phyloP scores from a whole-genome alignment of 2,888 invertebrate species.

The Timema cristinae region DNA sequence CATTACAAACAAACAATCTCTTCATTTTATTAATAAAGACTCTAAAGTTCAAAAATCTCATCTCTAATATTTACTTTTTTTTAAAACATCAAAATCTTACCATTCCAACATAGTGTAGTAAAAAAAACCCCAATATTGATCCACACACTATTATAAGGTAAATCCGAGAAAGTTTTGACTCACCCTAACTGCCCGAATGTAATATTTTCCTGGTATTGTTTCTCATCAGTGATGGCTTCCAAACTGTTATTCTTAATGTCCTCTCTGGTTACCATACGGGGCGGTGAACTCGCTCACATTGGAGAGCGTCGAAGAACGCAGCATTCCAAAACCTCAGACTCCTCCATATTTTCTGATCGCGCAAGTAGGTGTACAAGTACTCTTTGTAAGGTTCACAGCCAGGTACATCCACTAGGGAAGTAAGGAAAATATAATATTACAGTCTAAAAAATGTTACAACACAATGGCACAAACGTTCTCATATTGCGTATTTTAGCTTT shows the following conservation, averaged over 20 bases:
- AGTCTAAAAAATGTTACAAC: no score
- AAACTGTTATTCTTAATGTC: conserved; percentile 39
- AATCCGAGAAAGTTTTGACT: conserved; percentile 28
- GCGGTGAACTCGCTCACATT: conserved; percentile 59
- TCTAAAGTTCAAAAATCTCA: no score
- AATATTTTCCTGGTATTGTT: conserved; percentile 61
- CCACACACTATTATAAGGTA: no score
- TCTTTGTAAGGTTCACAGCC: conserved; percentile 59
- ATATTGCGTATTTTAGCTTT: no score
- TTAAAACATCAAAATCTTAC: no score
- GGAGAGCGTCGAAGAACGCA: conserved; percentile 66
- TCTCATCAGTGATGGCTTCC: conserved; percentile 53
- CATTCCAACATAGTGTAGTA: no score
- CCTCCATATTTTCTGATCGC: conserved; percentile 68
- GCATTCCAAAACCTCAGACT: conserved; percentile 70
- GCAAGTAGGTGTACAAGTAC: conserved; percentile 62
- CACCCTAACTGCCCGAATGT: conserved; percentile 69
- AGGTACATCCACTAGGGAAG: conserved; percentile 52
- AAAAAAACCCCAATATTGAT: no score
- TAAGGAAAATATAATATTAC: no score
- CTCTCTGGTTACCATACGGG: conserved; percentile 48
- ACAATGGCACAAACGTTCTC: no score
- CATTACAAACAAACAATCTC: no score
- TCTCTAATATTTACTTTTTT: no score
- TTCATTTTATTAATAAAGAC: no score